Conservation (phyloP, 2,888 invertebrate genomes). For the Pachymerium ferrugineum region DNA sequence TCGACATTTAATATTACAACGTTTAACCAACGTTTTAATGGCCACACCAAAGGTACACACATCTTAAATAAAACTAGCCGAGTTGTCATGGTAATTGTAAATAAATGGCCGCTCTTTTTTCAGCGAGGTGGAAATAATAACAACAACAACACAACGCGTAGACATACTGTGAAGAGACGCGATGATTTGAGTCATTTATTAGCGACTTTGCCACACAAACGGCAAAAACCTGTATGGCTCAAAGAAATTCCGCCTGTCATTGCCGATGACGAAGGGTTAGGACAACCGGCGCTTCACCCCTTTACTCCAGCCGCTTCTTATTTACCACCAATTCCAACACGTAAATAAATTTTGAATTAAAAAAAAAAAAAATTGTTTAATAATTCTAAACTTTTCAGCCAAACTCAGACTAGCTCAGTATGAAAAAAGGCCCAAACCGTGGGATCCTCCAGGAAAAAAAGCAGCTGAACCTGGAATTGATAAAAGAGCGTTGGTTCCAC, state of each 20-base stretch:
- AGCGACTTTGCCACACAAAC: slow-evolving; percentile 15
- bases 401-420: not conserved
- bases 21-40: too few species aligned
- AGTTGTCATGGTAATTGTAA: not conserved
- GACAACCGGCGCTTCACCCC: not conserved
- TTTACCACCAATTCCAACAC: slow-evolving; percentile 3
- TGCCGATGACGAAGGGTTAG: not conserved
- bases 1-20: too few species aligned
- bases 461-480: not conserved
- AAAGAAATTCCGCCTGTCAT: slow-evolving; percentile 4
- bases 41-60: not conserved
- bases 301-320: not conserved
- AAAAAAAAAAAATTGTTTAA: not conserved
- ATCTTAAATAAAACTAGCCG: not conserved
- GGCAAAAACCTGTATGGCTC: slow-evolving; percentile 14
- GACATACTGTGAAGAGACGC: not conserved
- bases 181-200: slow-evolving; percentile 8
- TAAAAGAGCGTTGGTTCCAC: not conserved
- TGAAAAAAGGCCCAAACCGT: slow-evolving; percentile 21
- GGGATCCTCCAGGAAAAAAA: slow-evolving; percentile 20
- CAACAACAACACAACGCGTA: not conserved
- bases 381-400: too few species aligned
- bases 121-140: too few species aligned
- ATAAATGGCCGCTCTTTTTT: not conserved
- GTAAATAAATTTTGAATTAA: not conserved